Conservation (phyloP, 2,797 vertebrate genomes). For the Otolemur crassicaudatus region DNA sequence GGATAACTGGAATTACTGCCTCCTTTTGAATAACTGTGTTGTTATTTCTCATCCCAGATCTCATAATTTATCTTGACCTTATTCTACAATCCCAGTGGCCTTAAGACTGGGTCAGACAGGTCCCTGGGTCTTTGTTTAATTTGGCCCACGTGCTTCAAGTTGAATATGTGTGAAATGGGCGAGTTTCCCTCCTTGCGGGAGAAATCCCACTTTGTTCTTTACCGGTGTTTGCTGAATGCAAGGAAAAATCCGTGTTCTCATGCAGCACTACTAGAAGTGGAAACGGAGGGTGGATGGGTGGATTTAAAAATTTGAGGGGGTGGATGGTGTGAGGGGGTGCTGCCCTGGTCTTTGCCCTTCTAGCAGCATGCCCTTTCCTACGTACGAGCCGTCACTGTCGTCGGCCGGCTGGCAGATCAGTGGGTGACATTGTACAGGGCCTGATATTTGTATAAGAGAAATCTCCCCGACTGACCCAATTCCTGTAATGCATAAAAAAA, state of each 20-base stretch:
- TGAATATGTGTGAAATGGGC: background rate
- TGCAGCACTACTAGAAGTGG: background rate
- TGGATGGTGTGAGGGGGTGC: background rate
- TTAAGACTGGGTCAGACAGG: background rate
- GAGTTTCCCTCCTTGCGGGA: slow-evolving; percentile 15
- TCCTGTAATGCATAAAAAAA: slow-evolving; percentile 86
- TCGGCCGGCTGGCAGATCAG: slow-evolving; percentile 81
- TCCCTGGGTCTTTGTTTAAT: background rate
- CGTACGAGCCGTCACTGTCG: slow-evolving; percentile 55
- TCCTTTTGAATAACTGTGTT: slow-evolving; percentile 3
- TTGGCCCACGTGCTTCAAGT: background rate
- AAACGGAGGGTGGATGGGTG: background rate
- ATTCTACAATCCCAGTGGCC: no score
- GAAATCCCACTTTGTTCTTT: slow-evolving; percentile 7
- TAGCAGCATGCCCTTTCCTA: slow-evolving; percentile 62
- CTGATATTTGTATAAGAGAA: slow-evolving; percentile 89
- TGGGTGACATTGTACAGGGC: slow-evolving; percentile 83
- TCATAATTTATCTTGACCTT: background rate
- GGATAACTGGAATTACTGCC: background rate
- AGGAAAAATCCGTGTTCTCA: background rate
- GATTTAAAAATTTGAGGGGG: background rate
- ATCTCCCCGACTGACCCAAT: slow-evolving; percentile 86
- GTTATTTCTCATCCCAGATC: background rate
- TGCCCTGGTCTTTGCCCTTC: slow-evolving; percentile 36
- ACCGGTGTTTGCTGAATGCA: background rate